Evolutionary conservation across 1,140 invertebrate genomes (phyloP), one percentile per base, ranked within the genome.

Genomic region (Drosophila murphyi): DNA sequence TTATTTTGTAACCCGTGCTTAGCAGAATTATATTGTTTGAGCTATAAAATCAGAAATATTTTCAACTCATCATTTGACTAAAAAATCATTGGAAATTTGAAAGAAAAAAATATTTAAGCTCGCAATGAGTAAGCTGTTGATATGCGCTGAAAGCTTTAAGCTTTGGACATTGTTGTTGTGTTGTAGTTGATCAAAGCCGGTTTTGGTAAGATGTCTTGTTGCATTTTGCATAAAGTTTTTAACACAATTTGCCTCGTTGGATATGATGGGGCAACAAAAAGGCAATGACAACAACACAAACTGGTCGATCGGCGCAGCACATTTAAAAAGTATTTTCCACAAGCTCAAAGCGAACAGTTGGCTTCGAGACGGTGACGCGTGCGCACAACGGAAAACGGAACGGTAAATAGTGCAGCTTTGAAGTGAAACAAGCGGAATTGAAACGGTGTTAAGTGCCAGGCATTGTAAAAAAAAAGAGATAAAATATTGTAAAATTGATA

Each of bases 171-270:
- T 20, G 20, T 20, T 20, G 20, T 20, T 20, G 20, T 20, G 20
- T 20, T 20, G 34, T 39, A 2, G 61, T 50, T 39, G 6, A 3
- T 29, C 12, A 35, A 77, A 80, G 78, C 78, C 71, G 78, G 78
- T 80, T 80, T 79, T 63, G 51, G 28, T n/a, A 68, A 68, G 20
- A 20, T 20, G 20, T 20, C 20, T 80, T 87, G 72, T 57, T 88
- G 83, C 83, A 88, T 72, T 80, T 88, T 62, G 61, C 65, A 64
- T 76, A 77, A 72, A 67, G 37, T 75, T 68, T 62, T 32, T 41
- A 64, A 51, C 63, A 72, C 31, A 64, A 69, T 76, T 43, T 41
- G 35, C 54, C 28, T 70, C 7, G 60, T 64, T 52, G n/a, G 34
- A 39, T 63, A 0, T 5, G 28, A 50, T 35, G 43, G 37, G 48